Evolutionary conservation across 1,140 invertebrate genomes (phyloP).

Genomic region (Neodiprion lecontei): DNA sequence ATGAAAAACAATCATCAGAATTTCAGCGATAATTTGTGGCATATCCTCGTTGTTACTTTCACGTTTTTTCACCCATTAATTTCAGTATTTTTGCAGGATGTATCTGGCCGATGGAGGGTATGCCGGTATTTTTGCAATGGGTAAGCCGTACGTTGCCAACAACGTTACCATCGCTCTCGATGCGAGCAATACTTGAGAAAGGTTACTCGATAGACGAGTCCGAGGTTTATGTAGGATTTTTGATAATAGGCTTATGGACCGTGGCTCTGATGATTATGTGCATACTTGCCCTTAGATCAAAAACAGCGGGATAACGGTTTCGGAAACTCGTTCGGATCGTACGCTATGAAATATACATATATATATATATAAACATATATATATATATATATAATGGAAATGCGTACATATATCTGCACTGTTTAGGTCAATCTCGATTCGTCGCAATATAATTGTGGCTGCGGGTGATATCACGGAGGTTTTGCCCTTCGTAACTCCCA

Average conservation of each 20-base stretch:
- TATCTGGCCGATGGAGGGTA: conserved; percentile 90
- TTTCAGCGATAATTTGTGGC: conserved; percentile 20
- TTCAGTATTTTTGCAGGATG: conserved; percentile 66
- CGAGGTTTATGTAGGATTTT: conserved; percentile 67
- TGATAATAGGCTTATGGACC: conserved; percentile 67
- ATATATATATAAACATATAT: too few relatives aligned
- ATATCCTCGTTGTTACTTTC: conserved; percentile 17
- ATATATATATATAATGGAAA: too few relatives aligned
- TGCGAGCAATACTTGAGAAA: conserved; percentile 70
- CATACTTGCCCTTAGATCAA: conserved; percentile 53
- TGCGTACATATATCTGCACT: too few relatives aligned
- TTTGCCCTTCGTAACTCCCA: too few relatives aligned
- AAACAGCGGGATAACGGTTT: conserved; percentile 12
- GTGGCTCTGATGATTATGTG: conserved; percentile 54
- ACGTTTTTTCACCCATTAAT: conserved; percentile 15
- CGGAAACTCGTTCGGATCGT: not conserved
- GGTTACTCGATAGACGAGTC: conserved; percentile 63
- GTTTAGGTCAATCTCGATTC: too few relatives aligned
- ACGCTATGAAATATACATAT: too few relatives aligned
- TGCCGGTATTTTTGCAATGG: conserved; percentile 65
- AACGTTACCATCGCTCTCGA: conserved; percentile 70
- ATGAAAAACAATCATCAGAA: not conserved
- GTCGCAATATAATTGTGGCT: too few relatives aligned
- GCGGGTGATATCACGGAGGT: too few relatives aligned
- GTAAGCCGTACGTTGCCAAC: conserved; percentile 70